Base-by-base conservation (phyloP, 2,797 vertebrate species). In the Enteromius anoplus region DNA sequence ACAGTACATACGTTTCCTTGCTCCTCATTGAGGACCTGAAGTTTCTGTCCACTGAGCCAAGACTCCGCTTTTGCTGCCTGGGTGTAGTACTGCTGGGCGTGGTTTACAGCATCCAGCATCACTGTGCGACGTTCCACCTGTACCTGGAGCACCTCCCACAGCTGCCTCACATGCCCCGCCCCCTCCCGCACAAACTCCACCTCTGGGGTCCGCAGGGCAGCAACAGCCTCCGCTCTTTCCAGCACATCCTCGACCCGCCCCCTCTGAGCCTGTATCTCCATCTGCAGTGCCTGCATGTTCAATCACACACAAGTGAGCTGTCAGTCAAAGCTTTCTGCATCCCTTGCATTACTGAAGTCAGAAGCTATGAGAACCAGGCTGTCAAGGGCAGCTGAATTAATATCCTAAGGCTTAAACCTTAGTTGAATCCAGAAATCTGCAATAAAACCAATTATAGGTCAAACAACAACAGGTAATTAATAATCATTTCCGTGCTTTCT, bases 11-110 rank as follows among this genome's bases (percentile, higher is more conserved):
- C 97, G 87, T 95, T 96, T 81, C 97, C 97, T 81, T 96, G 97
- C 85, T 99, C 97, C 83, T 97, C 96, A 3, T 95, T 95, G 91
- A 96, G 96, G 89, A 98, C 95, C 64, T 98, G 96, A 47, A 99
- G 93, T 88, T 97, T 97, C 91, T 97, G 96, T 78, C 96, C 97
- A 0, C 97, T 96, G 93, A 99, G 96, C 97, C 97, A 98, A 26
- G 97, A 96, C 90, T 98, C 97, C 0, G 97, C 96, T 90, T 97
- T 97, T 0, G 95, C 96, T 0, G 95, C 97, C 21, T 99, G 97
- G 0, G 92, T 91, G 89, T 97, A 96, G 91, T 97, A 98, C 91
- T 97, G 96, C 88, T 99, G 97, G 2, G 97, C 92, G 23, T 95
- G 92, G 78, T 94, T 93, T 0, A 95, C 92, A 1, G 93, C 95